Conservation (phyloP, 2,113 vertebrate genomes). For the Epinephelus fuscoguttatus region DNA sequence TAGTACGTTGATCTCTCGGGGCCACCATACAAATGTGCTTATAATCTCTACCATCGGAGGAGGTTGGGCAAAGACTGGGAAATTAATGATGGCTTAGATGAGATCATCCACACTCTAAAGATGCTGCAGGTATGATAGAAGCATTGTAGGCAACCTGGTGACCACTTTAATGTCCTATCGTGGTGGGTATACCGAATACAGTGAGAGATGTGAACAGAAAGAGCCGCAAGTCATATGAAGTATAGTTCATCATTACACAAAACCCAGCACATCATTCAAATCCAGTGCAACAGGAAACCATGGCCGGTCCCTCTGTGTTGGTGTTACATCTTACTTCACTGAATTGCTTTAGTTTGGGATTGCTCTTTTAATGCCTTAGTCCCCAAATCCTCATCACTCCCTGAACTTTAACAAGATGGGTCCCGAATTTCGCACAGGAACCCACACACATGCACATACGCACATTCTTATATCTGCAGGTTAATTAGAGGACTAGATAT, state of each 20-base stretch:
- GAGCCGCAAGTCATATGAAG: background rate
- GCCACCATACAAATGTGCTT: slow-evolving; percentile 1
- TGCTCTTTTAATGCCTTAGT: background rate
- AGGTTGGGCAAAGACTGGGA: slow-evolving; percentile 37
- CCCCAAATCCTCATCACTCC: background rate
- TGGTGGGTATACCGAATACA: background rate
- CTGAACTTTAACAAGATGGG: background rate
- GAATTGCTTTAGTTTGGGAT: background rate
- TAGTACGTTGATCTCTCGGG: no score
- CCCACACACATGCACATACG: background rate
- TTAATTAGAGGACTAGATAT: slow-evolving; percentile 60
- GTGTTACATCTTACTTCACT: background rate
- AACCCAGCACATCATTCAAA: background rate
- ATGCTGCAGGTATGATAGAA: slow-evolving; percentile 27
- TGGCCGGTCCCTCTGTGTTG: background rate
- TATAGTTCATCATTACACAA: background rate
- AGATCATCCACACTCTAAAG: slow-evolving; percentile 37
- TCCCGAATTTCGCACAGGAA: background rate
- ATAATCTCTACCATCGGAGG: slow-evolving; percentile 46
- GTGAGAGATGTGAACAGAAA: background rate
- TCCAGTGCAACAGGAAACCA: background rate
- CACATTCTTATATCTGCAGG: slow-evolving; percentile 27
- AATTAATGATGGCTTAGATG: slow-evolving; percentile 40
- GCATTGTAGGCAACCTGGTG: slow-evolving; percentile 5
- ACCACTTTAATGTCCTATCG: background rate